Percentiles rank a stretch among this genome's conserved stretches.
phyloP scores from a whole-genome alignment of 2,797 vertebrate species.

The Paramormyrops hopkinsi region DNA sequence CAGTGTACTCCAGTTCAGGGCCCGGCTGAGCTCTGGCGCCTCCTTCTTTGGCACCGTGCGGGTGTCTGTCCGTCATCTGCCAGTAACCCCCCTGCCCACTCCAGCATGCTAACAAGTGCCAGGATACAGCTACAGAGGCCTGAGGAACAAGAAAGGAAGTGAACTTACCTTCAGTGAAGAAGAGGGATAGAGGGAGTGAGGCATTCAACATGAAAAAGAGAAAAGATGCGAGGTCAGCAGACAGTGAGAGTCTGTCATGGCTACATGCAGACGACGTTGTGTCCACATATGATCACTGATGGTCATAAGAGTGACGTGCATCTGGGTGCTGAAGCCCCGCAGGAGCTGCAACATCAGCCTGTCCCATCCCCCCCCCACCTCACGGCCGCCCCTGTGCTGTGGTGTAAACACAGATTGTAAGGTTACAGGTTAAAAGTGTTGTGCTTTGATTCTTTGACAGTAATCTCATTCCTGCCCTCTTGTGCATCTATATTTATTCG shows the following conservation, averaged over 20 bases:
- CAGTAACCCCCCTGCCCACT: not conserved
- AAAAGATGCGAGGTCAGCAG: not conserved
- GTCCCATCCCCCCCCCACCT: not conserved
- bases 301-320: not conserved
- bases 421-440: slow-evolving; percentile 85
- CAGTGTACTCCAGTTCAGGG: not conserved
- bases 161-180: slow-evolving; percentile 28
- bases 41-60: not conserved
- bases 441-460: slow-evolving; percentile 77
- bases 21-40: not conserved
- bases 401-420: slow-evolving; percentile 82
- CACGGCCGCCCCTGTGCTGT: slow-evolving; percentile 50
- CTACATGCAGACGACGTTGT: not conserved
- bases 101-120: not conserved
- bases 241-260: not conserved
- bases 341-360: not conserved
- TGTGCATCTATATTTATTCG: slow-evolving; percentile 83
- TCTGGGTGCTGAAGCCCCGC: not conserved
- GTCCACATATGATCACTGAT: not conserved
- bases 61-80: not conserved
- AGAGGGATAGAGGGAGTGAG: slow-evolving; percentile 33
- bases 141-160: not conserved
- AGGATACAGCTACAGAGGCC: not conserved
- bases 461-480: slow-evolving; percentile 93
- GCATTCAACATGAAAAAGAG: slow-evolving; percentile 16